Conservation (phyloP, 2,888 invertebrate species). For the Catocala sponsa region DNA sequence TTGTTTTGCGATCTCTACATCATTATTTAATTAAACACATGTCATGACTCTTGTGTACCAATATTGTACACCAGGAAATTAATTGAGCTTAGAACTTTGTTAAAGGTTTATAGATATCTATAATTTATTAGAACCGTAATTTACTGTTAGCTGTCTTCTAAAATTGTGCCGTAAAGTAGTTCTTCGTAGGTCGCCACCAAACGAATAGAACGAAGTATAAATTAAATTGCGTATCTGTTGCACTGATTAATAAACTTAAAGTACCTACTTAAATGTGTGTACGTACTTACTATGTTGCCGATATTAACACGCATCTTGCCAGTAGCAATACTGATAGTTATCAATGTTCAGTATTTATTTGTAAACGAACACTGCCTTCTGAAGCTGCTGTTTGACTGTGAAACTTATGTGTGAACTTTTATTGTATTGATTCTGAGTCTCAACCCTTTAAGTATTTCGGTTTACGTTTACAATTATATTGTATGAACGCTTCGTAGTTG, state of each 20-base stretch:
- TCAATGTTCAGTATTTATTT: constrained; percentile 44
- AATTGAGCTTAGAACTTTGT: constrained; percentile 20
- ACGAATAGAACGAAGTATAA: constrained; percentile 17
- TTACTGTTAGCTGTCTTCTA: constrained; percentile 13
- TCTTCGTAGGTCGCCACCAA: constrained; percentile 17
- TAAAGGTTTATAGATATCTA: constrained; percentile 25
- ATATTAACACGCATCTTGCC: constrained; percentile 64
- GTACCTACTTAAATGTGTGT: constrained; percentile 20
- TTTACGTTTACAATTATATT: constrained; percentile 31
- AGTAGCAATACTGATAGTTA: constrained; percentile 52
- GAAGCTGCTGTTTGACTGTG: constrained; percentile 47
- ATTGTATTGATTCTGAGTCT: constrained; percentile 26
- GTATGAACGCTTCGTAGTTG: constrained; percentile 39
- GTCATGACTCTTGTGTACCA: constrained; percentile 13
- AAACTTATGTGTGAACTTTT: constrained; percentile 19
- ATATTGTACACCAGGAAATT: constrained; percentile 30
- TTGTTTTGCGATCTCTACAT: constrained; percentile 18
- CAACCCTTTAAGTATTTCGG: constrained; percentile 41
- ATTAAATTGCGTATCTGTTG: constrained; percentile 18
- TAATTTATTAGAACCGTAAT: constrained; percentile 24
- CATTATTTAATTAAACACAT: constrained; percentile 18
- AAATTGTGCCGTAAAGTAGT: constrained; percentile 19
- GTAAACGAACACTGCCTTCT: constrained; percentile 72
- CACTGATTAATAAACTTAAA: constrained; percentile 19
- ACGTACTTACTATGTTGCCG: constrained; percentile 34